Evolutionary conservation across 2,888 invertebrate species (phyloP).

Genomic region (Coelopa pilipes): DNA sequence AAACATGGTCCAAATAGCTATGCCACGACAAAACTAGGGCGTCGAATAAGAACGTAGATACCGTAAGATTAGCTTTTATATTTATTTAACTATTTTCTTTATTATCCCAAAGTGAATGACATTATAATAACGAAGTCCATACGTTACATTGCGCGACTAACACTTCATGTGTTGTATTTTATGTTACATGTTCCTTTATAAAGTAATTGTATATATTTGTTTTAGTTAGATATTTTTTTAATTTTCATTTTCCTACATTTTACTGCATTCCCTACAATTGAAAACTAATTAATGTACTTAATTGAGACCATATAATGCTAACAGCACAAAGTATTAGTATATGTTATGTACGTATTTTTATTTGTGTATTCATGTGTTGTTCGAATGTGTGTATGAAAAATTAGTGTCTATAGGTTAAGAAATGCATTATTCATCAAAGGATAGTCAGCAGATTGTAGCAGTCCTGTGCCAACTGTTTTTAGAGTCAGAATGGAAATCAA

Average conservation of each 20-base stretch:
- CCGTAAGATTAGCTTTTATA: neutral
- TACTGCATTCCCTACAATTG: conserved; percentile 4
- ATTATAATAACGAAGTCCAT: neutral
- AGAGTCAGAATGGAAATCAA: neutral
- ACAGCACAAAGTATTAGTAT: conserved; percentile 7
- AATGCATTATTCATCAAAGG: neutral
- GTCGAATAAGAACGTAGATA: conserved; percentile 65
- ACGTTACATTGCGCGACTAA: neutral
- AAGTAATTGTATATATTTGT: conserved; percentile 17
- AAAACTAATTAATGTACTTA: conserved; percentile 11
- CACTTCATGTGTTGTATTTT: neutral
- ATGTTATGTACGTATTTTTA: neutral
- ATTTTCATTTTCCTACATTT: neutral
- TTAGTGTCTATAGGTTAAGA: conserved; percentile 7
- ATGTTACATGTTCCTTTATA: conserved; percentile 13
- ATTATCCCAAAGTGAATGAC: neutral
- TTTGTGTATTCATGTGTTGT: neutral
- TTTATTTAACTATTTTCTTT: neutral
- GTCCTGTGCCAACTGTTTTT: conserved; percentile 2
- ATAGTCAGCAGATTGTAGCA: neutral
- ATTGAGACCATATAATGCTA: neutral
- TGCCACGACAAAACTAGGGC: conserved; percentile 60
- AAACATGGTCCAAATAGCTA: conserved; percentile 54
- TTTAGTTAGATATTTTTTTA: neutral
- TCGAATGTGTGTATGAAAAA: conserved; percentile 6